Percentiles rank a stretch among this genome's conserved stretches.
phyloP scores from a whole-genome alignment of 2,888 invertebrate genomes.

The Mythimna impura region DNA sequence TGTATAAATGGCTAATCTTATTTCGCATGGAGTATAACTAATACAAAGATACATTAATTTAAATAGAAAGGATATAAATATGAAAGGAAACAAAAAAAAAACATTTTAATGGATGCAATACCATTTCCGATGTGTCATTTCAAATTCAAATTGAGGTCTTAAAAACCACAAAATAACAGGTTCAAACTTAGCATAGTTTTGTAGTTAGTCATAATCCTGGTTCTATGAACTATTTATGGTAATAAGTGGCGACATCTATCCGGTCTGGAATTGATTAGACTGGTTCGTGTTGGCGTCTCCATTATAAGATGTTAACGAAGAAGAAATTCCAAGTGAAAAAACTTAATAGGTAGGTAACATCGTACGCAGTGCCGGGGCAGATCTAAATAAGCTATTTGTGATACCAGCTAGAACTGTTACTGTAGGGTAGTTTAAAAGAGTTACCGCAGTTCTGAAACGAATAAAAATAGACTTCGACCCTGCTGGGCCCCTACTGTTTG shows the following conservation, averaged over 20 bases:
- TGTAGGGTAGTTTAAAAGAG: too few species aligned
- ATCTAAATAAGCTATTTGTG: too few species aligned
- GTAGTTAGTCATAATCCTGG: slow-evolving; percentile 33
- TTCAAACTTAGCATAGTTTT: slow-evolving; percentile 9
- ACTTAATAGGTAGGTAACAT: too few species aligned
- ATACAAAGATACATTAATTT: background rate
- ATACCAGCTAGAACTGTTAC: too few species aligned
- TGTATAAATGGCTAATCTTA: too few species aligned
- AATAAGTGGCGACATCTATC: slow-evolving; percentile 39
- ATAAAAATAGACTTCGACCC: too few species aligned
- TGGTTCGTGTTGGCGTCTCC: background rate
- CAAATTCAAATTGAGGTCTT: slow-evolving; percentile 27
- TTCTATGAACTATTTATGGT: slow-evolving; percentile 38
- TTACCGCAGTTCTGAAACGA: too few species aligned
- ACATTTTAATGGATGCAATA: slow-evolving; percentile 11
- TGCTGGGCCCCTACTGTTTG: too few species aligned
- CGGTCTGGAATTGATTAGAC: slow-evolving; percentile 23
- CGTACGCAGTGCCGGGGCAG: too few species aligned
- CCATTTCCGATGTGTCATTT: slow-evolving; percentile 9
- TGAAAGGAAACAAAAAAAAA: slow-evolving; percentile 9
- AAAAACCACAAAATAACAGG: slow-evolving; percentile 26
- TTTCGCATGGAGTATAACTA: background rate
- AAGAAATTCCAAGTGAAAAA: background rate
- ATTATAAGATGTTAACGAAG: background rate
- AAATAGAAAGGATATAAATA: slow-evolving; percentile 3